Percentiles rank a stretch among this genome's conserved stretches.
Evolutionary conservation across 2,113 vertebrate genomes (phyloP).

Genomic region (Opisthocomus hoazin): DNA sequence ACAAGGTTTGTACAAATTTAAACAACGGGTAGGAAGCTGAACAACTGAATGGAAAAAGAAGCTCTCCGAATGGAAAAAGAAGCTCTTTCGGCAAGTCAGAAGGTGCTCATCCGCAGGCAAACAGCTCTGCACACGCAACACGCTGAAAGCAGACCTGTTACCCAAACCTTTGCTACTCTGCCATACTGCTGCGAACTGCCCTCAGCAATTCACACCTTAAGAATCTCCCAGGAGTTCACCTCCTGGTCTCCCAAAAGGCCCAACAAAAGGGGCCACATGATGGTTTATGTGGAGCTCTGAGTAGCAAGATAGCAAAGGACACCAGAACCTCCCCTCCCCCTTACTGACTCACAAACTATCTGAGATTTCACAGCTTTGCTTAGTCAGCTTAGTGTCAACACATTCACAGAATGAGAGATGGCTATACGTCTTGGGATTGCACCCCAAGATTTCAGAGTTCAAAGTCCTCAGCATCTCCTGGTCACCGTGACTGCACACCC

Average conservation of each 20-base stretch:
- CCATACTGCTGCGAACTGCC: background rate
- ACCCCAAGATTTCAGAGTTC: slow-evolving; percentile 63
- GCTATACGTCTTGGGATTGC: slow-evolving; percentile 55
- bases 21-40: slow-evolving; percentile 23
- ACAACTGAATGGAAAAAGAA: slow-evolving; percentile 48
- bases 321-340: background rate
- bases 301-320: slow-evolving; percentile 34
- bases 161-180: slow-evolving; percentile 2
- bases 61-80: slow-evolving; percentile 49
- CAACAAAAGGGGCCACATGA: background rate
- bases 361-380: slow-evolving; percentile 72
- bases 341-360: slow-evolving; percentile 4
- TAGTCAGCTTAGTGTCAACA: slow-evolving; percentile 74
- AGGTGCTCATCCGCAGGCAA: slow-evolving; percentile 30
- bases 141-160: background rate
- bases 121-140: background rate
- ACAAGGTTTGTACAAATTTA: slow-evolving; percentile 41
- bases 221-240: background rate
- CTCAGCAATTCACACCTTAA: background rate
- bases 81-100: slow-evolving; percentile 50
- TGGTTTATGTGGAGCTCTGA: background rate
- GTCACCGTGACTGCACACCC: slow-evolving; percentile 89
- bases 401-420: slow-evolving; percentile 98
- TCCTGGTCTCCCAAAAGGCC: background rate
- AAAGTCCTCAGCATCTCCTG: background rate